Evolutionary conservation across 2,113 vertebrate species (phyloP).

Genomic region (Rana temporaria): DNA sequence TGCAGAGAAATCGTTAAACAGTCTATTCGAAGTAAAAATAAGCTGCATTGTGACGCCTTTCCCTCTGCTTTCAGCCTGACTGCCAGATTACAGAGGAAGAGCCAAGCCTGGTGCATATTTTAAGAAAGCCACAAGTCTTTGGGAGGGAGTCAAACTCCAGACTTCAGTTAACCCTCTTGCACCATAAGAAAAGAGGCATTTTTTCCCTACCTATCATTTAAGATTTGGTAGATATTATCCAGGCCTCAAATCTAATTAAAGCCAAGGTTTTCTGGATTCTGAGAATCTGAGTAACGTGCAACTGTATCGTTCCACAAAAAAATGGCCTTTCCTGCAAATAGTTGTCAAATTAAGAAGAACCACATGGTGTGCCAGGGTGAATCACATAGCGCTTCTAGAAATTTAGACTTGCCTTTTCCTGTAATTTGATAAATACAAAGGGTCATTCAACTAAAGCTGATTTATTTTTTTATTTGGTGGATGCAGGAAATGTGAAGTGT

Average conservation of each 20-base stretch:
- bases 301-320: background rate
- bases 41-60: slow-evolving; percentile 14
- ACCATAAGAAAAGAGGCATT: background rate
- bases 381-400: background rate
- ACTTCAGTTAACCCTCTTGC: slow-evolving; percentile 47
- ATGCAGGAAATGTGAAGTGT: too few species aligned
- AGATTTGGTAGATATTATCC: background rate
- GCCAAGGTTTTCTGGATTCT: background rate
- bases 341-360: slow-evolving; percentile 5
- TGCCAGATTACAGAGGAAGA: slow-evolving; percentile 36
- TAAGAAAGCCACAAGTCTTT: slow-evolving; percentile 49
- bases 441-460: too few species aligned
- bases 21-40: background rate
- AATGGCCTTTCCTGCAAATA: background rate
- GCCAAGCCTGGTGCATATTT: slow-evolving; percentile 46
- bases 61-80: background rate
- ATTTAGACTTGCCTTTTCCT: too few species aligned
- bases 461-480: too few species aligned
- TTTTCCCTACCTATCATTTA: background rate
- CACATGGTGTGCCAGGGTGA: background rate
- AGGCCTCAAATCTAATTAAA: slow-evolving; percentile 8
- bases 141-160: slow-evolving; percentile 39
- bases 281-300: background rate
- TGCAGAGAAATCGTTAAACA: too few species aligned
- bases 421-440: too few species aligned